Conservation (phyloP, 2,797 vertebrate species). For the Typhlichthys eigenmanni region DNA sequence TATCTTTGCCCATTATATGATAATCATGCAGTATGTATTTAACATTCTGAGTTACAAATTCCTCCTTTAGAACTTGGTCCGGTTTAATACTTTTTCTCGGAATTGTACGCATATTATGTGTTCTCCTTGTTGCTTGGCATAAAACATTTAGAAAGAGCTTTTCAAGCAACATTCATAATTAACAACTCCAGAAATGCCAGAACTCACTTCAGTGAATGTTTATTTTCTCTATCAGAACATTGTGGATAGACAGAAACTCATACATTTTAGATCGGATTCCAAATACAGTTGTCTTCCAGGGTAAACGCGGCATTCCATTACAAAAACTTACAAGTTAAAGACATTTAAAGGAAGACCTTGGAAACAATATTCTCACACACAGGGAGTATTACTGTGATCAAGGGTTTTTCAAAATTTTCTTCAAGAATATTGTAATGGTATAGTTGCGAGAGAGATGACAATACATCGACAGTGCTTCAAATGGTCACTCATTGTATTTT, state of each 20-base stretch:
- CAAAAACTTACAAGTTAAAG: constrained; percentile 40
- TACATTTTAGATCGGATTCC: constrained; percentile 59
- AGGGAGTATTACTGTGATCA: constrained; percentile 31
- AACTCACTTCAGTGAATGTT: constrained; percentile 62
- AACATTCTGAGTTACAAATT: constrained; percentile 27
- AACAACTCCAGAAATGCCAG: constrained; percentile 65
- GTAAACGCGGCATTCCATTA: constrained; percentile 41
- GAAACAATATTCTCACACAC: constrained; percentile 42
- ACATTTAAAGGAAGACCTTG: constrained; percentile 49
- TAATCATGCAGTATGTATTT: constrained; percentile 39
- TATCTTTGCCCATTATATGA: constrained; percentile 29
- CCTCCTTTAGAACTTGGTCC: constrained; percentile 36
- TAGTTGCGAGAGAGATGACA: constrained; percentile 35
- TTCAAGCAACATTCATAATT: constrained; percentile 67
- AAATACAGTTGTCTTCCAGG: constrained; percentile 42
- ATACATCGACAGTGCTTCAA: constrained; percentile 36
- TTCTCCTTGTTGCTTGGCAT: constrained; percentile 60
- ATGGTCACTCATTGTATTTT: constrained; percentile 59
- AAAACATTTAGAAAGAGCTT: constrained; percentile 69
- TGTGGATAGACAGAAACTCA: constrained; percentile 53
- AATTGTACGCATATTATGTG: constrained; percentile 58
- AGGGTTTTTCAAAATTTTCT: constrained; percentile 37
- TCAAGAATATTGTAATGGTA: constrained; percentile 30
- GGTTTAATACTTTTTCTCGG: constrained; percentile 43
- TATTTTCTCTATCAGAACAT: constrained; percentile 62